Conservation (phyloP, 2,888 invertebrate species). For the Epistrophe grossulariae region DNA sequence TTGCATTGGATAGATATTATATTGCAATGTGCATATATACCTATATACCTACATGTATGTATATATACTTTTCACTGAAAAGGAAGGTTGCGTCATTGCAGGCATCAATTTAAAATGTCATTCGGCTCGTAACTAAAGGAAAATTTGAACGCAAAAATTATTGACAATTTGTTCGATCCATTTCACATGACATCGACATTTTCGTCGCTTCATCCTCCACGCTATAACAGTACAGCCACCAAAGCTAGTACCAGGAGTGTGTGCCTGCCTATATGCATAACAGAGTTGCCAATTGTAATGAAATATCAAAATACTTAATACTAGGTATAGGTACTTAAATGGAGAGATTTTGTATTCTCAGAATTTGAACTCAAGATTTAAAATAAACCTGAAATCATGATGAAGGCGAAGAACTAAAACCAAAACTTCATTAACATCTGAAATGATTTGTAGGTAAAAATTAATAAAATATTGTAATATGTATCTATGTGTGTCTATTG, state of each 20-base stretch:
- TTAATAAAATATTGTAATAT: no score
- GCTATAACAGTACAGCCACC: not conserved
- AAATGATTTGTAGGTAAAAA: no score
- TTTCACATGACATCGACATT: constrained; percentile 77
- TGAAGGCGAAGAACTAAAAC: no score
- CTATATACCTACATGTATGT: not conserved
- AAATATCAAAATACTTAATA: no score
- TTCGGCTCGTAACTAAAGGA: constrained; percentile 64
- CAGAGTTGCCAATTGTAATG: not conserved
- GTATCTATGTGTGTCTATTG: no score
- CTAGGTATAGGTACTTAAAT: no score
- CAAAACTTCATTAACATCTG: no score
- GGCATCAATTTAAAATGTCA: constrained; percentile 74
- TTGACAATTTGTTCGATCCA: constrained; percentile 80
- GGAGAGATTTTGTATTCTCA: no score
- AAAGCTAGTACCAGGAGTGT: not conserved
- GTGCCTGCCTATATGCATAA: not conserved
- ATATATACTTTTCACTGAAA: not conserved
- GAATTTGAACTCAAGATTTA: no score
- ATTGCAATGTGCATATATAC: not conserved
- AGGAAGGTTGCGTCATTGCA: constrained; percentile 42
- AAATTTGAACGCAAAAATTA: constrained; percentile 77
- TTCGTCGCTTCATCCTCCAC: constrained; percentile 21
- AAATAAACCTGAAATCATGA: no score
- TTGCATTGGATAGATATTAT: no score